These are phyloP conservation scores for Aurelia sp. DNA, from an alignment of 30 jellyfish, hydroid and myxozoan species.

Conservation along the genomic window DNA sequence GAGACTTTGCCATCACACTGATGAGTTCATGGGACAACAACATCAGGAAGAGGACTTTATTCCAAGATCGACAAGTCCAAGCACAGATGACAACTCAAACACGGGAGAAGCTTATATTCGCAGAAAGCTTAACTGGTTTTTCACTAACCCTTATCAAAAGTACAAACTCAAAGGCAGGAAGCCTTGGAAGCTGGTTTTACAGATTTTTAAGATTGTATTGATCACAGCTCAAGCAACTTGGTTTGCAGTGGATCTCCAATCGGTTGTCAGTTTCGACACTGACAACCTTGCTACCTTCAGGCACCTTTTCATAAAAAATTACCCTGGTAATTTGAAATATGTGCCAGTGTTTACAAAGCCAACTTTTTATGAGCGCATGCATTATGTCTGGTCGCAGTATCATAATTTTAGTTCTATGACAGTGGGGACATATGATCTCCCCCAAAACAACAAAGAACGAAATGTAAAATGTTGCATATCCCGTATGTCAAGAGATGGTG, in stretches of 20 bases:
- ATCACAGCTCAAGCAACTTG: constrained; percentile 91
- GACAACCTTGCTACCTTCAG: constrained; percentile 93
- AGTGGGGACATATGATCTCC: constrained; percentile 75
- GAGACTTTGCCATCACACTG: constrained; percentile 30
- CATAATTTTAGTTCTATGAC: constrained; percentile 63
- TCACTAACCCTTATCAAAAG: constrained; percentile 88
- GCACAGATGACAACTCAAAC: constrained; percentile 9
- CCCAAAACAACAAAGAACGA: constrained; percentile 19
- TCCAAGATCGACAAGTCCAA: constrained; percentile 37
- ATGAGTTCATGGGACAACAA: neutral
- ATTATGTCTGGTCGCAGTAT: constrained; percentile 81
- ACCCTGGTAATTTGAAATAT: constrained; percentile 54
- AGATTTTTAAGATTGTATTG: constrained; percentile 72
- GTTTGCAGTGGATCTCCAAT: constrained; percentile 89
- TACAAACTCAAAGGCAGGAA: constrained; percentile 82
- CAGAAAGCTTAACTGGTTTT: constrained; percentile 85
- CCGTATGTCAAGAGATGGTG: neutral
- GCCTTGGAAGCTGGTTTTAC: constrained; percentile 89
- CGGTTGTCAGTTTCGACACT: constrained; percentile 79
- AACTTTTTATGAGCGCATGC: constrained; percentile 74
- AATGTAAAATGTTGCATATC: constrained; percentile 25
- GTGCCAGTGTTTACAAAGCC: constrained; percentile 78
- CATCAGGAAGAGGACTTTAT: constrained; percentile 4
- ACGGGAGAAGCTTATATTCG: constrained; percentile 74
- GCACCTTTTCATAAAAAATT: constrained; percentile 65